Conservation (phyloP, 2,797 vertebrate genomes). For the Philypnodon macrostomus region DNA sequence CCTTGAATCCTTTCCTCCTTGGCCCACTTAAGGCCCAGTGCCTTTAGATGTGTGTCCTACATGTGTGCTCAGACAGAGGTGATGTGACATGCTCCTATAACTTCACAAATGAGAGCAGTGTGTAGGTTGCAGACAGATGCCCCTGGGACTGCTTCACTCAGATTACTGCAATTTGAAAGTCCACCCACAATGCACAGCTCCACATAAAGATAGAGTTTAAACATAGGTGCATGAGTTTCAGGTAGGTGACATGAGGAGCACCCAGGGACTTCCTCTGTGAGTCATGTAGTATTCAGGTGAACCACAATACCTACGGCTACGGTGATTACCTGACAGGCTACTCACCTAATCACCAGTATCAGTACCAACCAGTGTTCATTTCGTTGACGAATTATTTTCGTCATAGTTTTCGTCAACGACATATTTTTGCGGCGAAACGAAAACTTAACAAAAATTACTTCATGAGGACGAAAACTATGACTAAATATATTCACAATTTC, state of each 20-base stretch:
- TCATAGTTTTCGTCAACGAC: no score
- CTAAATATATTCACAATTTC: no score
- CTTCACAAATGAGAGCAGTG: constrained; percentile 41
- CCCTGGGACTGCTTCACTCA: constrained; percentile 48
- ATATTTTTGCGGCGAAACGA: no score
- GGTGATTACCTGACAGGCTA: constrained; percentile 23
- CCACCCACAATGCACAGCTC: constrained; percentile 36
- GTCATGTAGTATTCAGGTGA: constrained; percentile 28
- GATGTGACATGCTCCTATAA: constrained; percentile 31
- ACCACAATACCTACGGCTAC: constrained; percentile 26
- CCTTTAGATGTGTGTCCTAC: constrained; percentile 39
- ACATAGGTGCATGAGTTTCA: constrained; percentile 23
- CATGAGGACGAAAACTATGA: no score
- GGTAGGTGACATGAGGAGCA: constrained; percentile 34
- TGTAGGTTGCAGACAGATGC: constrained; percentile 44
- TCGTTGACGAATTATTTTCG: no score
- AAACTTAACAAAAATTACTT: no score
- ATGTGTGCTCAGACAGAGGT: constrained; percentile 40
- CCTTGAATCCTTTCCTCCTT: constrained; percentile 6
- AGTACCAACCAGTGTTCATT: no score
- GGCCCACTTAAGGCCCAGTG: constrained; percentile 44
- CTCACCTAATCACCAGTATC: constrained; percentile 31
- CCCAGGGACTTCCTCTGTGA: constrained; percentile 28
- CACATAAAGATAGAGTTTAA: constrained; percentile 15
- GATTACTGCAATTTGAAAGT: constrained; percentile 50